Evolutionary conservation across 2,888 invertebrate species (phyloP), one percentile per base, ranked within the genome.

Genomic region (Tetropium fuscum): DNA sequence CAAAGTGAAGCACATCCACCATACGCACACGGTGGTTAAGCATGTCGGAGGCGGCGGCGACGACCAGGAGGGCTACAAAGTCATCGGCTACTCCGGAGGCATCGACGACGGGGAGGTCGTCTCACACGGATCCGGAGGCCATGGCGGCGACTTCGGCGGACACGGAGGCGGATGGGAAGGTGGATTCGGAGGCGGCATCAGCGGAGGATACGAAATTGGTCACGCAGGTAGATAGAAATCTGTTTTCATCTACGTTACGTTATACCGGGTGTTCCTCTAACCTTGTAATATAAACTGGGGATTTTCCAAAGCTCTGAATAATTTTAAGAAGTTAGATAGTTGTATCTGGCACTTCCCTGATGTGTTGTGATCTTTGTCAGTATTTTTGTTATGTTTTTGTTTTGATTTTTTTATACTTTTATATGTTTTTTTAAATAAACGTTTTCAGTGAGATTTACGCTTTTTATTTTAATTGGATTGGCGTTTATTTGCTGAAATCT

Each of bases 21-120:
- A 92, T 74, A 92, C 90, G 51, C 91, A 91, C 76, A 92, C 92
- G 36, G 87, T 90, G 36, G 89, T 89, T 67, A 91, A 92, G 73
- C 90, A 91, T 76, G 83, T 91, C 18, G 89, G 88, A 71, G 76
- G 78, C 53, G 77, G 76, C 44, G 78, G 77, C 19, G 86, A 84
- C 32, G 88, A 88, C 74, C 86, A 87, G 25, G 89, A 89, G 73
- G 87, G 86, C 72, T 88, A 87, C 78, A 89, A 90, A 74, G 88
- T 90, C 0, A 84, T 90, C 3, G 89, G 89, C 2, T 90, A 88
- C 74, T 88, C 88, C 32, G 88, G 89, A 0, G 87, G 88, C 54
- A 87, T 88, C 1, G 89, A 87, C 65, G 80, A 83, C 25, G 81
- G 81, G 16, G 75, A 80, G 55, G 74, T 78, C 16, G 74, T 79